Conservation (phyloP, 2,113 vertebrate species). For the Willisornis vidua region DNA sequence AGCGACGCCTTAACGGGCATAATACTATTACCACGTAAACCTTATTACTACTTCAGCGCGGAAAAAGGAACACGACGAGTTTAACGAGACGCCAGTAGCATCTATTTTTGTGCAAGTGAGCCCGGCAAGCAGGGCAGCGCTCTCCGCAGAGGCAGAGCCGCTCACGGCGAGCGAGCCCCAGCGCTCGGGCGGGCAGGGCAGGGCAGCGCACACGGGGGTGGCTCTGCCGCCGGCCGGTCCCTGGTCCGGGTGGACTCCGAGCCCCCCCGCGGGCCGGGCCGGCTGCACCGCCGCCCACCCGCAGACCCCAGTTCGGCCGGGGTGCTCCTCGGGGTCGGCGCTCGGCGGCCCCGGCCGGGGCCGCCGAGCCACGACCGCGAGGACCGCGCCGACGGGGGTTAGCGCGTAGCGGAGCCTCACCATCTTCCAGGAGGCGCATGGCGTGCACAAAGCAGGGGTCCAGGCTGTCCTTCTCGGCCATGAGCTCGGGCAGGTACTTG, state of each 20-base stretch:
- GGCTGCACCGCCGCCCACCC: too few species aligned
- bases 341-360: too few species aligned
- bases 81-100: background rate
- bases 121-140: background rate
- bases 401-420: too few species aligned
- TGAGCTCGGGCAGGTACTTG: conserved; percentile 93
- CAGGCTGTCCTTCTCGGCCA: conserved; percentile 95
- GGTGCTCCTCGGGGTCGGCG: too few species aligned
- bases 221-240: background rate
- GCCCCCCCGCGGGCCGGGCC: too few species aligned
- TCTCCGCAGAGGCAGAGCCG: background rate
- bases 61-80: background rate
- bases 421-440: conserved; percentile 81
- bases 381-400: too few species aligned
- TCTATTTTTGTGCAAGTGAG: background rate
- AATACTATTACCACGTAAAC: background rate
- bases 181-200: background rate
- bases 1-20: background rate
- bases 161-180: background rate
- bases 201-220: background rate
- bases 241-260: too few species aligned
- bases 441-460: conserved; percentile 96
- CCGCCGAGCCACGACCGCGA: too few species aligned
- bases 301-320: too few species aligned
- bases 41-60: background rate